Conservation (phyloP, 1,140 invertebrate genomes). For the Tetranychus cinnabarinus region DNA sequence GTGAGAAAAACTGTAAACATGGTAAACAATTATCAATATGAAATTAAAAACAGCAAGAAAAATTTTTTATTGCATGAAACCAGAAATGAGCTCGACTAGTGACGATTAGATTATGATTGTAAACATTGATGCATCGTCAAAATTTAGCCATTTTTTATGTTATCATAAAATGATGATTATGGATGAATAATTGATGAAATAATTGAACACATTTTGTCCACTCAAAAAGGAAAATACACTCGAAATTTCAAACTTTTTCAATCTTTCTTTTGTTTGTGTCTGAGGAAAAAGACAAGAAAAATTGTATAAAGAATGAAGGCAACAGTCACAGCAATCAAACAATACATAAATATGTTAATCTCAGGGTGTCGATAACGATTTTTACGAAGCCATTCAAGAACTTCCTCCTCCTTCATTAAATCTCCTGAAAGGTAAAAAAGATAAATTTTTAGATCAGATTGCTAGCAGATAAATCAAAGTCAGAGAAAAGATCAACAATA, state of each 20-base stretch:
- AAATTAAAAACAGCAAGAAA: too few species aligned
- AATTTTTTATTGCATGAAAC: too few species aligned
- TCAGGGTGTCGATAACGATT: constrained; percentile 78
- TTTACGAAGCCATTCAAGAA: constrained; percentile 77
- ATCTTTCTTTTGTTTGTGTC: constrained; percentile 6
- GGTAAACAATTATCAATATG: too few species aligned
- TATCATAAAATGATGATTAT: too few species aligned
- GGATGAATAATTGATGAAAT: too few species aligned
- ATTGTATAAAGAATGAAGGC: constrained; percentile 70
- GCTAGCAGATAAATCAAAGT: background rate
- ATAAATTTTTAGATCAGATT: background rate
- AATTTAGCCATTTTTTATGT: too few species aligned
- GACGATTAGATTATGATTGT: too few species aligned
- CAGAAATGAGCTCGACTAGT: too few species aligned
- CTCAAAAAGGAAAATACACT: too few species aligned
- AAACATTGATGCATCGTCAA: too few species aligned
- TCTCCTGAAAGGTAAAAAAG: constrained; percentile 34
- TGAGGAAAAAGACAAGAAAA: constrained; percentile 66
- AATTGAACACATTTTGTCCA: too few species aligned
- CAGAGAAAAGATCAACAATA: background rate
- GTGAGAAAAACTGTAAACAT: too few species aligned
- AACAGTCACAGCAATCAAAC: constrained; percentile 53
- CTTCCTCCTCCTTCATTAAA: constrained; percentile 52
- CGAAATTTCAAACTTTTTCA: background rate
- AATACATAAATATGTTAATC: constrained; percentile 82